Conservation (phyloP, 2,888 invertebrate genomes). For the Caenorhabditis zanzibari region DNA sequence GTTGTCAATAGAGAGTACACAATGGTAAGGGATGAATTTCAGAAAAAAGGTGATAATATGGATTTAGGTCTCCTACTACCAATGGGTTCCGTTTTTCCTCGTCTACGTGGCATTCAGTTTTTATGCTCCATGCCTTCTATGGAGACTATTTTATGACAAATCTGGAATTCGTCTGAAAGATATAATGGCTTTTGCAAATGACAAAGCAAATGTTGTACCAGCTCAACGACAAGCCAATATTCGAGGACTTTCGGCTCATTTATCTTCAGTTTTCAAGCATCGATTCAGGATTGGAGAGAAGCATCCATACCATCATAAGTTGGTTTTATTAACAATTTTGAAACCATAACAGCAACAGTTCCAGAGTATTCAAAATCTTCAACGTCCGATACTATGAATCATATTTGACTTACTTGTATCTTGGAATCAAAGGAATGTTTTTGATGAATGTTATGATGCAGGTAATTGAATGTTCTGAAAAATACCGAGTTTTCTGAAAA, state of each 20-base stretch:
- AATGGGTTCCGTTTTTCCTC: slow-evolving; percentile 83
- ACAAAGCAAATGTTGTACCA: slow-evolving; percentile 78
- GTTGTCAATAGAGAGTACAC: slow-evolving; percentile 67
- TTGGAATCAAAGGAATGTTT: slow-evolving; percentile 81
- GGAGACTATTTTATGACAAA: slow-evolving; percentile 81
- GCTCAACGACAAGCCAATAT: slow-evolving; percentile 72
- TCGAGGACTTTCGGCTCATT: slow-evolving; percentile 79
- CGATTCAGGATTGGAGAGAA: slow-evolving; percentile 77
- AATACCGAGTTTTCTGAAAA: neutral
- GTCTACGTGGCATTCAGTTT: slow-evolving; percentile 83
- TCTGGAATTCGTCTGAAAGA: slow-evolving; percentile 83
- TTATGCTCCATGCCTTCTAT: slow-evolving; percentile 83
- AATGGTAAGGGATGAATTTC: slow-evolving; percentile 57
- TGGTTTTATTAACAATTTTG: neutral
- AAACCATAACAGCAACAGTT: slow-evolving; percentile 1
- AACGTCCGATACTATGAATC: slow-evolving; percentile 83
- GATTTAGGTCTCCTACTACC: slow-evolving; percentile 80
- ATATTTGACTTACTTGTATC: slow-evolving; percentile 81
- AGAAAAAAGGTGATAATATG: neutral
- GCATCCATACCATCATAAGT: slow-evolving; percentile 78
- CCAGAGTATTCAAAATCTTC: slow-evolving; percentile 77
- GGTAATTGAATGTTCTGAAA: slow-evolving; percentile 49
- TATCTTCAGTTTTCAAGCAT: slow-evolving; percentile 82
- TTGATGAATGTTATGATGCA: slow-evolving; percentile 80
- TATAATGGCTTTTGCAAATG: slow-evolving; percentile 82